These are phyloP conservation scores for Clusia tigrina DNA, from an alignment of 2,888 invertebrate genomes.

Conservation along the genomic window DNA sequence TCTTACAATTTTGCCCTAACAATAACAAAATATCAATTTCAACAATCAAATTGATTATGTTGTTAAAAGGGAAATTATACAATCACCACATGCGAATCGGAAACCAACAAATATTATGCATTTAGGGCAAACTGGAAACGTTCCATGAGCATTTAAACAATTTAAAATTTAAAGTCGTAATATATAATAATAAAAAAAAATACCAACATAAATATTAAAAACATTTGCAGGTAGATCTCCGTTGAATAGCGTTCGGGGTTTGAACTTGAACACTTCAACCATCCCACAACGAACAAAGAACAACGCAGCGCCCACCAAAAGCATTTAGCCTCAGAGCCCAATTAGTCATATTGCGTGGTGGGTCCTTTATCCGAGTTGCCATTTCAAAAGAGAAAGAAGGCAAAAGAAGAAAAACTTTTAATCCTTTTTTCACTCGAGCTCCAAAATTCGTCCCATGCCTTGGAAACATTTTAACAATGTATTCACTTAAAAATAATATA, in stretches of 20 bases:
- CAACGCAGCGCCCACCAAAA: neutral
- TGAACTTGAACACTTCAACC: neutral
- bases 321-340: neutral
- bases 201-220: no score
- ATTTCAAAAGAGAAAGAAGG: neutral
- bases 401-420: neutral
- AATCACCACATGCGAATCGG: no score
- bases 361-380: neutral
- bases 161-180: no score
- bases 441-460: neutral
- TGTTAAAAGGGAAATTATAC: no score
- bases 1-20: no score
- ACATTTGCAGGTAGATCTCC: no score
- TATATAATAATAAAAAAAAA: no score
- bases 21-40: no score
- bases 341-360: neutral
- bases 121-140: no score
- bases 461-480: neutral
- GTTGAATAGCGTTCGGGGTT: neutral
- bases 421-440: neutral
- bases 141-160: no score
- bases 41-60: no score
- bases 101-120: no score
- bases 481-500: conserved; percentile 20
- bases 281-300: neutral